These are phyloP conservation scores for Eidolon helvum DNA, from an alignment of 2,113 vertebrate genomes.

Conservation along the genomic window DNA sequence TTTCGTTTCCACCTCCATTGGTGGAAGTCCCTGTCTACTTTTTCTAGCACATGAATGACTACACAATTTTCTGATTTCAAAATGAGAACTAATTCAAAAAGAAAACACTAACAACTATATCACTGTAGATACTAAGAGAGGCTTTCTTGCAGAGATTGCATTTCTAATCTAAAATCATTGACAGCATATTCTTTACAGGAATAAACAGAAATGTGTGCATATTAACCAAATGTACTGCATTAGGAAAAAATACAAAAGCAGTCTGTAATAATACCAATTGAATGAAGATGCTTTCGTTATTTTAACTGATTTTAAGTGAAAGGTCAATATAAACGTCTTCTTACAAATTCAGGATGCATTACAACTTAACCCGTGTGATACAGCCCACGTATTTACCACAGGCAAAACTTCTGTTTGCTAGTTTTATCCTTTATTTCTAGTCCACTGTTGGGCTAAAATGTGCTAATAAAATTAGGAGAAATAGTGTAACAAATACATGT, in stretches of 20 bases:
- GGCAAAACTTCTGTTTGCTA: neutral
- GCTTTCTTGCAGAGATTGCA: neutral
- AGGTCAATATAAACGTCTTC: neutral
- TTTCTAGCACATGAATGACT: neutral
- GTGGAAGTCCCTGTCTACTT: neutral
- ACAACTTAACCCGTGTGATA: slow-evolving; percentile 2
- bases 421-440: neutral
- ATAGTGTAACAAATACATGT: neutral
- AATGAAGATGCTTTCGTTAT: slow-evolving; percentile 28
- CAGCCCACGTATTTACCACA: neutral
- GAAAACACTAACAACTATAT: neutral
- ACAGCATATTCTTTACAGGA: neutral
- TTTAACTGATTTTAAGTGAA: slow-evolving; percentile 50
- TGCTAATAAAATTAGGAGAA: neutral
- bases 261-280: neutral
- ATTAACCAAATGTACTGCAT: neutral
- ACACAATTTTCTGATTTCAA: slow-evolving; percentile 27
- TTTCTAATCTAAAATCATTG: neutral
- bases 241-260: neutral
- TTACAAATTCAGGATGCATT: neutral
- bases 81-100: neutral
- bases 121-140: neutral
- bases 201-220: neutral
- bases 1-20: neutral
- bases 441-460: neutral